These are phyloP conservation scores for Tadarida brasiliensis DNA, from an alignment of 2,797 vertebrate genomes.

Conservation along the genomic window DNA sequence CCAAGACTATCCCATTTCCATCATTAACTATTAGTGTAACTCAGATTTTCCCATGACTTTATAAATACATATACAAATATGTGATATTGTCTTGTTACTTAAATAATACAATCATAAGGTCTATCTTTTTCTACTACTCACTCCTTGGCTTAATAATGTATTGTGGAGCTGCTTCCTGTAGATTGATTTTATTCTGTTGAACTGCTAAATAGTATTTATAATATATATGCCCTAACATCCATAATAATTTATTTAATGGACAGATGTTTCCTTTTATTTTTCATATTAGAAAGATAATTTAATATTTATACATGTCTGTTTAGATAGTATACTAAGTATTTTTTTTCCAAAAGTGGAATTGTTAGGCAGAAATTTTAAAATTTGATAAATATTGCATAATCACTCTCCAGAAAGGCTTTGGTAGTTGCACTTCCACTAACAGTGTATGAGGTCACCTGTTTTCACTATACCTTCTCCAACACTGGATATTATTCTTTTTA, in stretches of 20 bases:
- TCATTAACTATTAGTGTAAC: neutral
- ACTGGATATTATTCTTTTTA: neutral
- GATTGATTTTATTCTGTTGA: neutral
- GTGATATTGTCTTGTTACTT: neutral
- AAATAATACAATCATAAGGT: neutral
- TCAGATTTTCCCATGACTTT: neutral
- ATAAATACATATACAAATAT: neutral
- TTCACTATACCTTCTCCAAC: neutral
- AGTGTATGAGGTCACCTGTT: neutral
- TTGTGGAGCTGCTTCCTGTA: neutral
- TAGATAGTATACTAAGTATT: neutral
- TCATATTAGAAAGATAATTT: neutral
- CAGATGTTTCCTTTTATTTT: slow-evolving; percentile 2
- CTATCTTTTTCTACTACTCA: neutral
- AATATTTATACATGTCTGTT: neutral
- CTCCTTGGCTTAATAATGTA: neutral
- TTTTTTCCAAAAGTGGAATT: slow-evolving; percentile 14
- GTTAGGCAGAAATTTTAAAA: neutral
- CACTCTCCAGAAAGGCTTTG: neutral
- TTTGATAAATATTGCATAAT: neutral
- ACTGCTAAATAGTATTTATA: neutral
- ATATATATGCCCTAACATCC: neutral
- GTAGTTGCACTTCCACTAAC: neutral
- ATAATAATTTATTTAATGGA: neutral
- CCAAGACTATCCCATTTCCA: neutral